Evolutionary conservation across 1,140 invertebrate species (phyloP), one percentile per base, ranked within the genome.

Genomic region (Tribolium castaneum): DNA sequence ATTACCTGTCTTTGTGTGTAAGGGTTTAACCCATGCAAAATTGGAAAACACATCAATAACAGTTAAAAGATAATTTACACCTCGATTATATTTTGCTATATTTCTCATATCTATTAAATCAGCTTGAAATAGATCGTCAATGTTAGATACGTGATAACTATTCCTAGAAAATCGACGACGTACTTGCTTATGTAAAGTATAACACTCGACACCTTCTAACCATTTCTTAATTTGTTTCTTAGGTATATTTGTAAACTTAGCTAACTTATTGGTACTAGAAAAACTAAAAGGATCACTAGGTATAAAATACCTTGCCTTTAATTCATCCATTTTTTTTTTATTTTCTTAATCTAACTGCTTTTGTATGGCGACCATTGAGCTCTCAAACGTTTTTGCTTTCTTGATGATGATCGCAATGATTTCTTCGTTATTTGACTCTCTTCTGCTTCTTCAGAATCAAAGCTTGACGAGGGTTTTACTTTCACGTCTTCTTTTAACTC

Each of bases 1-100:
- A 78, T 19, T 19, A 19, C 80, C 86, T 59, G 76, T 86, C 83
- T 90, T 90, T 7, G 78, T 84, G 85, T 87, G 87, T 19, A 89
- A 12, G 3, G 87, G 85, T 19, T 85, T 62, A 19, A 83, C 85
- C 84, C 85, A 89, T 22, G 86, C 86, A 81, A 83, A 87, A 82
- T 88, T 89, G 70, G 83, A 84, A 80, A 88, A 88, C 13, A 82
- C 78, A 82, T 89, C 87, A 75, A 90, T 89, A 4, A 88, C 83
- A 19, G 83, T 86, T 70, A 90, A 76, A 19, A 89, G 77, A 77
- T 87, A 89, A 54, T 84, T 85, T 80, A 80, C 84, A 19, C 82
- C 82, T 66, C 84, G 80, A 83, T 89, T 89, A 50, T 81, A 12
- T 78, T 76, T 78, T 22, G 74, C 75, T 79, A 80, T 83, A 1